Evolutionary conservation across 2,888 invertebrate species (phyloP), one percentile per base, ranked within the genome.

Genomic region (Galeruca laticollis): DNA sequence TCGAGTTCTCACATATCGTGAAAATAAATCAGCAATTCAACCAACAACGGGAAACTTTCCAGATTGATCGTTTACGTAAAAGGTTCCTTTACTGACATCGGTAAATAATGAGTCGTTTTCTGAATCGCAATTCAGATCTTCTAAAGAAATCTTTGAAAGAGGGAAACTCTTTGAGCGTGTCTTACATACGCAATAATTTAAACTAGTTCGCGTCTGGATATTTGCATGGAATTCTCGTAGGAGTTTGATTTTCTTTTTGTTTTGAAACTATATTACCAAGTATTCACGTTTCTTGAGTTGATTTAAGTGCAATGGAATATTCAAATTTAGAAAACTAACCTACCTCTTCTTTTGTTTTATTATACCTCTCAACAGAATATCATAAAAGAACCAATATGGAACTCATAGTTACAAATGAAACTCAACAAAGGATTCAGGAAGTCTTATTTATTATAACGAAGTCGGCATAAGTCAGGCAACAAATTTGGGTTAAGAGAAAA

Each of bases 1-100:
- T 65, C 68, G 64, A 73, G 66, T 73, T 65, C 71, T 60, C 60
- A 69, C 70, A 76, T 76, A 79, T 77, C 76, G 75, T 49, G 62
- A 70, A 73, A 76, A 80, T 80, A 80, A 80, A 80, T 80, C 80
- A 79, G 79, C 77, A 76, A 78, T 79, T 79, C 78, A 75, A 74
- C 62, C 71, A 73, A 75, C 75, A 74, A 75, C 74, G 72, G 77
- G 76, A 78, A 77, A 75, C 76, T 73, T 73, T 15, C 72, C 75
- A 71, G 76, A 78, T 79, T 76, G 79, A 80, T 79, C 80, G 79
- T 79, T 80, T 76, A 77, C 77, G 73, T 77, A 79, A 79, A 78
- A 79, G 77, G 77, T 75, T 78, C 77, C 76, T 75, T 71, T 73
- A 75, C 72, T 68, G 76, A 72, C 74, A 74, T 73, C 70, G 65